A percentile compares a stretch with the other conserved stretches of the same genome.
phyloP scores from a whole-genome alignment of 2,797 vertebrate species.

The Lateolabrax maculatus region DNA sequence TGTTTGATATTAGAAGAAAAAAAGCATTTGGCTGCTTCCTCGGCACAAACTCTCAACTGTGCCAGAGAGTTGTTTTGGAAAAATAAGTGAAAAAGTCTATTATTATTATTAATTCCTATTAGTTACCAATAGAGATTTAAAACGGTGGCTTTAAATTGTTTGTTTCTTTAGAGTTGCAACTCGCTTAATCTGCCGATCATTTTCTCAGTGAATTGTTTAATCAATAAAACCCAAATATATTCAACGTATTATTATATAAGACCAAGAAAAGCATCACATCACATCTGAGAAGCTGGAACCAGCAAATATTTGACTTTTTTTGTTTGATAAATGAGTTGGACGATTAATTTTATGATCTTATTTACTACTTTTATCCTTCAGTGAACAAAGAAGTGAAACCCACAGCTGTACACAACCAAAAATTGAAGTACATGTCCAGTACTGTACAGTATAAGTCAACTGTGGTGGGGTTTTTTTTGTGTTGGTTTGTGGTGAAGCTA shows the following conservation, averaged over 20 bases:
- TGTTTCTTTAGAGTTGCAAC: neutral
- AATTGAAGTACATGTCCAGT: too few relatives aligned
- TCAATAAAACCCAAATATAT: neutral
- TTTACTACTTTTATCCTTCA: neutral
- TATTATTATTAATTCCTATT: neutral
- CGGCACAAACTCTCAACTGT: neutral
- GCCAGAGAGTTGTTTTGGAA: neutral
- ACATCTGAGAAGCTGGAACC: too few relatives aligned
- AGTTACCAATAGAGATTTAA: neutral
- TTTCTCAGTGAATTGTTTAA: neutral
- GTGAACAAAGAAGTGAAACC: too few relatives aligned
- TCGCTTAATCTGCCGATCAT: neutral
- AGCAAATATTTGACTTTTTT: too few relatives aligned
- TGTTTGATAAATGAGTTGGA: too few relatives aligned
- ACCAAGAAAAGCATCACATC: neutral
- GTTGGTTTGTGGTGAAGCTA: neutral
- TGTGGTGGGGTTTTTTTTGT: neutral
- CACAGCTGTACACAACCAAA: too few relatives aligned
- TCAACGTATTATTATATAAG: neutral
- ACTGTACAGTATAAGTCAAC: neutral
- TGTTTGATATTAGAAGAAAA: neutral
- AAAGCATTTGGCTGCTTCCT: conserved; percentile 5
- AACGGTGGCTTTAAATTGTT: neutral
- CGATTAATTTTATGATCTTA: too few relatives aligned
- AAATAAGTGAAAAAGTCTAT: neutral